Evolutionary conservation across 2,797 vertebrate species (phyloP).

Genomic region (Furcifer pardalis): DNA sequence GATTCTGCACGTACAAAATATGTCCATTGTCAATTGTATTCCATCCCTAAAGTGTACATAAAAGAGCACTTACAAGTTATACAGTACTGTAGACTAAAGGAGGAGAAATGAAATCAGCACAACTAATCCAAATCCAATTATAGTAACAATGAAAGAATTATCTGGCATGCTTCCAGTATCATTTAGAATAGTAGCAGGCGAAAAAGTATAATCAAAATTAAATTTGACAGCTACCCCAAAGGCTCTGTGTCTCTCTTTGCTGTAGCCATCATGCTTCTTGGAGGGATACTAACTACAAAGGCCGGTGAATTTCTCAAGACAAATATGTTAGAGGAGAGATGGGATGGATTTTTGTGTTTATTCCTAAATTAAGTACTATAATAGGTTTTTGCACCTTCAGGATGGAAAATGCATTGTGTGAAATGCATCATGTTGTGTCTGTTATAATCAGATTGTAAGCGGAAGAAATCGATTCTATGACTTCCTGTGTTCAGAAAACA

Average conservation of each 20-base stretch:
- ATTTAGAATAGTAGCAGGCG: conserved; percentile 7
- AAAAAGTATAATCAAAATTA: conserved; percentile 23
- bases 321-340: background rate
- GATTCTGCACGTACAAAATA: conserved; percentile 5
- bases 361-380: background rate
- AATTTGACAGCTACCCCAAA: conserved; percentile 9
- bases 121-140: background rate
- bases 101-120: background rate
- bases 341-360: background rate
- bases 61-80: conserved; percentile 2
- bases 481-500: too few relatives aligned
- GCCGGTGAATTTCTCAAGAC: accelerated
- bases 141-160: conserved; percentile 5
- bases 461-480: too few relatives aligned
- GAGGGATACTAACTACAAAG: background rate
- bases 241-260: background rate
- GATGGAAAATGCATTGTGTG: too few relatives aligned
- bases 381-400: background rate
- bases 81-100: background rate
- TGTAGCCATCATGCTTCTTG: background rate
- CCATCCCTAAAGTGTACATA: background rate
- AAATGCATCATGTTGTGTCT: too few relatives aligned
- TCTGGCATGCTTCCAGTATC: background rate
- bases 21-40: background rate
- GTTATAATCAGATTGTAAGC: too few relatives aligned